phyloP scores from a whole-genome alignment of 2,113 vertebrate species.

The Nyctibius bracteatus region DNA sequence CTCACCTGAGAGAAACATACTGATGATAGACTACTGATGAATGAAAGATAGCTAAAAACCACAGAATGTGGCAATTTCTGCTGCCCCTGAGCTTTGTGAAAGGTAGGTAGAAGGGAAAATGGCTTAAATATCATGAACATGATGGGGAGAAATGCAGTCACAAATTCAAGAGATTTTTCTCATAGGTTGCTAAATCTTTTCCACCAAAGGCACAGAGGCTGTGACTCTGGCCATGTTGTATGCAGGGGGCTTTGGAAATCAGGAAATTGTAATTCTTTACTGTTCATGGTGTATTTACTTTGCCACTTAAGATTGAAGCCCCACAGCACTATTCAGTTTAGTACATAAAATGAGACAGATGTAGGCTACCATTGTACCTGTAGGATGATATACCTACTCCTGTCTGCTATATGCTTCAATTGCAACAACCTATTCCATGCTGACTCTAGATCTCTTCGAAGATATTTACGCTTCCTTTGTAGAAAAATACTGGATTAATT shows the following conservation, averaged over 20 bases:
- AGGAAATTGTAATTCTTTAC: not conserved
- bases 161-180: not conserved
- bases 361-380: not conserved
- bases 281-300: not conserved
- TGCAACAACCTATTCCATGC: not conserved
- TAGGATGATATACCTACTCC: not conserved
- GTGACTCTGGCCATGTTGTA: not conserved
- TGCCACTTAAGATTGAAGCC: not conserved
- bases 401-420: not conserved
- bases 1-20: not conserved
- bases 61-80: not conserved
- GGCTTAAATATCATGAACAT: not conserved
- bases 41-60: not conserved
- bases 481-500: not conserved
- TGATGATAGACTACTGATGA: not conserved
- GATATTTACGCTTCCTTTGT: not conserved
- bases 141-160: not conserved
- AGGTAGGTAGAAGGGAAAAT: constrained; percentile 12
- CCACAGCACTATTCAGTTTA: not conserved
- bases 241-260: not conserved
- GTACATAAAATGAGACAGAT: not conserved
- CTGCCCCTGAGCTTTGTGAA: not conserved
- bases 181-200: not conserved
- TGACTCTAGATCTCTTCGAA: not conserved
- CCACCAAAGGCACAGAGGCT: not conserved